A percentile compares a stretch with the other conserved stretches of the same genome.
Evolutionary conservation across 2,113 vertebrate genomes (phyloP).

Genomic region (Prinia subflava): DNA sequence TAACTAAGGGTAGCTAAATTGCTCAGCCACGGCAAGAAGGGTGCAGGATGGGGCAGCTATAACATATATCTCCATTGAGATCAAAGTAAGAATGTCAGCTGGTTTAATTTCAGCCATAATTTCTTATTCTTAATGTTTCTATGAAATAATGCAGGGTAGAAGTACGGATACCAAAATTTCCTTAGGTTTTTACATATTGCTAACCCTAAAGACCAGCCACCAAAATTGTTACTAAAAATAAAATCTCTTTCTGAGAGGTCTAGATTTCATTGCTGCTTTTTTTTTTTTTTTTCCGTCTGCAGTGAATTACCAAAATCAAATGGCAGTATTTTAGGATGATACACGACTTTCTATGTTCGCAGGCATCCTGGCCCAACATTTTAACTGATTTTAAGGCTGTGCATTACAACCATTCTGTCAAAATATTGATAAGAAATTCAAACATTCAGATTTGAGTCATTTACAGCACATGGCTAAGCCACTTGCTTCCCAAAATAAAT

Average conservation of each 20-base stretch:
- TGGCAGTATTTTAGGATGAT: not conserved
- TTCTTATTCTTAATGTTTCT: not conserved
- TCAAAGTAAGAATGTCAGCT: not conserved
- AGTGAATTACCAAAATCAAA: not conserved
- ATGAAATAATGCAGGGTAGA: not conserved
- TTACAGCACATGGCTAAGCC: not conserved
- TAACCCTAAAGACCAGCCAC: not conserved
- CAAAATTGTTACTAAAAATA: not conserved
- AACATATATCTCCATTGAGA: not conserved
- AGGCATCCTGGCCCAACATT: not conserved
- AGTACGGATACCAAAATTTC: not conserved
- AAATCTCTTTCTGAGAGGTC: not conserved
- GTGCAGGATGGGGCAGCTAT: not conserved
- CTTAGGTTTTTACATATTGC: not conserved
- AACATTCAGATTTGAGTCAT: not conserved
- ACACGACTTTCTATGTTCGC: not conserved
- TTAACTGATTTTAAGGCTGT: not conserved
- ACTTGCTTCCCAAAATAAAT: not conserved
- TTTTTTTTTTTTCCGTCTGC: not conserved
- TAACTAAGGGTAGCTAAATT: not conserved
- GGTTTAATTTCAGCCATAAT: not conserved
- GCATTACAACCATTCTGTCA: not conserved
- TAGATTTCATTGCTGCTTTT: not conserved
- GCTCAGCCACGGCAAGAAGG: not conserved
- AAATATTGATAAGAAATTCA: constrained; percentile 30